A percentile compares a stretch with the other conserved stretches of the same genome.
Evolutionary conservation across 2,888 invertebrate genomes (phyloP).

Genomic region (Neuroscelio doddi): DNA sequence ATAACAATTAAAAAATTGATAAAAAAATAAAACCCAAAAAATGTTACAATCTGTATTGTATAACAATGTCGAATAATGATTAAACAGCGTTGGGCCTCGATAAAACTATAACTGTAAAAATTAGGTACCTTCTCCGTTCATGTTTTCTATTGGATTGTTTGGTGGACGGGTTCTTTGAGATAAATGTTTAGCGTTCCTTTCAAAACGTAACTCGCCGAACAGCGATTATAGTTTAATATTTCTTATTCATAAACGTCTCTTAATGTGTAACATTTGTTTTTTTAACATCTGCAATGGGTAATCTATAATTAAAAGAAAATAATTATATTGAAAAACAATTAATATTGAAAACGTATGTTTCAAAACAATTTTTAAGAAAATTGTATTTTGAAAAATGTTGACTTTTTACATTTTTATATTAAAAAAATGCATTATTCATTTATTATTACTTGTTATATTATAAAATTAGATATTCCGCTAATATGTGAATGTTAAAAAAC

Average conservation of each 20-base stretch:
- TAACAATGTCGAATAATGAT: conserved; percentile 1
- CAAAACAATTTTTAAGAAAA: too few species aligned
- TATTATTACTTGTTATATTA: too few species aligned
- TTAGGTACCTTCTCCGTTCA: conserved; percentile 8
- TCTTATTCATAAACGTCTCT: conserved; percentile 9
- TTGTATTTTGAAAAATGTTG: background rate
- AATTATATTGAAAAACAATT: conserved; percentile 6
- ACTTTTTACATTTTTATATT: too few species aligned
- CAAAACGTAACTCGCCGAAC: conserved; percentile 12
- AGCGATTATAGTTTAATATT: conserved; percentile 17
- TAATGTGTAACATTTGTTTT: conserved; percentile 13
- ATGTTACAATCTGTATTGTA: conserved; percentile 2
- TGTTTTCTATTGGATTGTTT: conserved; percentile 20
- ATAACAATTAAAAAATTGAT: too few species aligned
- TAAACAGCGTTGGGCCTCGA: conserved; percentile 11
- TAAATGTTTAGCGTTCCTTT: conserved; percentile 18
- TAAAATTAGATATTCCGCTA: too few species aligned
- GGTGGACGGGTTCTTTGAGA: conserved; percentile 38
- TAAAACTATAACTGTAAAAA: conserved; percentile 22
- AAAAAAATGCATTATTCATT: too few species aligned
- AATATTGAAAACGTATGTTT: conserved; percentile 11
- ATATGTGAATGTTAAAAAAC: too few species aligned
- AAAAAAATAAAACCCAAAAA: conserved; percentile 6
- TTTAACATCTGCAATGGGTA: conserved; percentile 19
- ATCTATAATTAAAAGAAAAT: conserved; percentile 7